Percentiles rank a stretch among this genome's conserved stretches.
Evolutionary conservation across 2,888 invertebrate genomes (phyloP).

Genomic region (Archips crataeganus): DNA sequence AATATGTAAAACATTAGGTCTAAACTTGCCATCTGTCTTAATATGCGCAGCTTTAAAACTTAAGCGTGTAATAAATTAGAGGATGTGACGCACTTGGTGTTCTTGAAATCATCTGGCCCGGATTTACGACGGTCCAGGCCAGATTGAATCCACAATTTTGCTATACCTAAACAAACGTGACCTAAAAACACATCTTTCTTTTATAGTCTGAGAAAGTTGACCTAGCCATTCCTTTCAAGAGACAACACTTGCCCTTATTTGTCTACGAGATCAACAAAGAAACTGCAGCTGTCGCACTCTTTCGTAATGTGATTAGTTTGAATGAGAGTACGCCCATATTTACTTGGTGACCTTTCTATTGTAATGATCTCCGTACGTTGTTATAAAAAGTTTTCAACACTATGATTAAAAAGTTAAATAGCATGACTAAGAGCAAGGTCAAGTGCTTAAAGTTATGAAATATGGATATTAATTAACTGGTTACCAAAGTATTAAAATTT

Average conservation of each 20-base stretch:
- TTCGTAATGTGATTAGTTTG: conserved; percentile 37
- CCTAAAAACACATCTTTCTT: conserved; percentile 27
- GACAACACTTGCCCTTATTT: conserved; percentile 36
- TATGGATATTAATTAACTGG: no score
- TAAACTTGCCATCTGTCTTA: neutral
- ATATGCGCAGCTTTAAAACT: neutral
- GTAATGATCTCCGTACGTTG: conserved; percentile 28
- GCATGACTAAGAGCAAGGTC: conserved; percentile 21
- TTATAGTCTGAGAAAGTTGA: conserved; percentile 20
- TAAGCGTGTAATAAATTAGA: conserved; percentile 31
- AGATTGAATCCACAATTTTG: conserved; percentile 15
- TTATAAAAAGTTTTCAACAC: conserved; percentile 19
- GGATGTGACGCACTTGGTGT: conserved; percentile 26
- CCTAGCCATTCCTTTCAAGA: conserved; percentile 26
- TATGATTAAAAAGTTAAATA: conserved; percentile 28
- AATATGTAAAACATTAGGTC: neutral
- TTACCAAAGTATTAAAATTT: no score
- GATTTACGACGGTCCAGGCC: conserved; percentile 18
- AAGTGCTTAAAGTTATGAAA: neutral
- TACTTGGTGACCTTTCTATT: conserved; percentile 34
- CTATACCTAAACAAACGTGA: conserved; percentile 22
- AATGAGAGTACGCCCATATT: conserved; percentile 40
- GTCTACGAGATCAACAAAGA: conserved; percentile 34
- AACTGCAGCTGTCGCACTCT: conserved; percentile 38
- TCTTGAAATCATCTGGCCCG: conserved; percentile 33